Evolutionary conservation across 1,140 invertebrate species (phyloP).

Genomic region (Drosophila bipectinata): DNA sequence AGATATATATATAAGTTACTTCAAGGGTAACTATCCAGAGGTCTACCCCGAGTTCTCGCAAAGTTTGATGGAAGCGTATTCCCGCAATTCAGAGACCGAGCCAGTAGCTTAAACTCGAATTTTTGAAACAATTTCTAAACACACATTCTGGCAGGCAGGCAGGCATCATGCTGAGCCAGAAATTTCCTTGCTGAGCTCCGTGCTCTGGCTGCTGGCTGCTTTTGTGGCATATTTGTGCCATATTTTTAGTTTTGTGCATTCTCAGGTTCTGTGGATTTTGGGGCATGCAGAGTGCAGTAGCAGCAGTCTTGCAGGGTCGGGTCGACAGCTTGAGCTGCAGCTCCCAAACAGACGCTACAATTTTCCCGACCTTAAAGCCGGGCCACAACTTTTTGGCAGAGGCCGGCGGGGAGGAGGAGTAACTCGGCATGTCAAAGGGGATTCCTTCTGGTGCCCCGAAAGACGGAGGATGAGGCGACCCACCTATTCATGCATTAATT

Average conservation of each 20-base stretch:
- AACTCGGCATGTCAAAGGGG: constrained; percentile 10
- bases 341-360: constrained; percentile 26
- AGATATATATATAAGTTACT: too few species aligned
- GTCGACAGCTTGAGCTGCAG: constrained; percentile 20
- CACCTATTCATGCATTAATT: constrained; percentile 19
- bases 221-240: constrained; percentile 30
- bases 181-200: constrained; percentile 11
- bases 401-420: too few species aligned
- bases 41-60: too few species aligned
- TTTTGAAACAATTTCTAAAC: constrained; percentile 34
- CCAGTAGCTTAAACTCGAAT: neutral
- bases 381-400: constrained; percentile 34
- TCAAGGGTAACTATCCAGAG: too few species aligned
- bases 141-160: neutral
- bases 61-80: too few species aligned
- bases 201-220: constrained; percentile 8
- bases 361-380: constrained; percentile 17
- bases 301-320: constrained; percentile 16
- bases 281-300: constrained; percentile 5
- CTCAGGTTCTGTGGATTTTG: neutral
- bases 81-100: too few species aligned
- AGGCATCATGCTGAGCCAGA: constrained; percentile 6
- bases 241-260: neutral
- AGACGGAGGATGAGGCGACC: neutral
- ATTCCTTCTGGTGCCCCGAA: neutral